Percentiles rank a stretch among this genome's conserved stretches.
Evolutionary conservation across 2,797 vertebrate genomes (phyloP).

Genomic region (Tadarida brasiliensis): DNA sequence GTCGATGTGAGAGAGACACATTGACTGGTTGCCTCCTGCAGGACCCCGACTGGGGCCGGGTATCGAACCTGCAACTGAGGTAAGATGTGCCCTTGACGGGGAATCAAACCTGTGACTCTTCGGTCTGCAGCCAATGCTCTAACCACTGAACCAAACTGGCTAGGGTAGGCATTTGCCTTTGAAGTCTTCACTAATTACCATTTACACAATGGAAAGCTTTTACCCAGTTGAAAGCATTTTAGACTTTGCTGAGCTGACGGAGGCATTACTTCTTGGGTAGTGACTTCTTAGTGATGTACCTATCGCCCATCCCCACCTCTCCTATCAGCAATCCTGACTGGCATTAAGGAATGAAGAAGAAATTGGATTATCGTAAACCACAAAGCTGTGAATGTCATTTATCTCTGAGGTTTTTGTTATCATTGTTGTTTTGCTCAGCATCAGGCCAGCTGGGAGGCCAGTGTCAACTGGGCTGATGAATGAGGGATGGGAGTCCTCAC

Average conservation of each 20-base stretch:
- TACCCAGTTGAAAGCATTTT: neutral
- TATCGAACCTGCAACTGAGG: no score
- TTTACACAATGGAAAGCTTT: slow-evolving; percentile 39
- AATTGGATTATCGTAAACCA: neutral
- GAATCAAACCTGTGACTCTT: no score
- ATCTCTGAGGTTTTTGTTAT: neutral
- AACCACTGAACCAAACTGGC: no score
- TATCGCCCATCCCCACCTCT: neutral
- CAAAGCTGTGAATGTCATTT: neutral
- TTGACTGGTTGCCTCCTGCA: no score
- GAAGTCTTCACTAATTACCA: slow-evolving; percentile 24
- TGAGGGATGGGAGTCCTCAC: neutral
- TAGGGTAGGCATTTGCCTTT: slow-evolving; percentile 3
- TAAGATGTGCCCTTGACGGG: no score
- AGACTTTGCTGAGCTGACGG: neutral
- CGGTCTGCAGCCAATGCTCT: no score
- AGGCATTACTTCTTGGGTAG: slow-evolving; percentile 3
- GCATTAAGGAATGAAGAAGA: slow-evolving; percentile 15
- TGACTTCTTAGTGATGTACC: neutral
- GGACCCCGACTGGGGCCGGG: no score
- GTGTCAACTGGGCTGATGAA: neutral
- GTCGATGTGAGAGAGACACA: no score
- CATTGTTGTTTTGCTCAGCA: neutral
- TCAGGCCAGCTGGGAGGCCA: neutral
- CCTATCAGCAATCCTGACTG: neutral